Evolutionary conservation across 2,888 invertebrate genomes (phyloP), one percentile per base, ranked within the genome.

Genomic region (Osmoderma eremita): DNA sequence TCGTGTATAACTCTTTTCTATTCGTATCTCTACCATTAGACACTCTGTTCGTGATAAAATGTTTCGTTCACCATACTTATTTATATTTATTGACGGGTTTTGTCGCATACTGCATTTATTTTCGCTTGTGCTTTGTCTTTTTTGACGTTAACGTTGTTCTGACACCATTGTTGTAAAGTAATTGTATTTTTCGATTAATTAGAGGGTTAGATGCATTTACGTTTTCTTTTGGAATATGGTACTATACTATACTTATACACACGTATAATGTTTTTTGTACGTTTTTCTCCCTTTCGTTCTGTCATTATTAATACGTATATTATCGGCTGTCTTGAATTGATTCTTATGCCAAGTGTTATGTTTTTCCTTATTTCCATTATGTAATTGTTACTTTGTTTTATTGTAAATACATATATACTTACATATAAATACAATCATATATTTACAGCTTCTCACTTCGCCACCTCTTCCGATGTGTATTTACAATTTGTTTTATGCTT

Each of bases 11-110:
- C 17, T 38, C 30, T 30, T 42, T 42, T 58, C 24, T 42, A 22
- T 42, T 41, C 22, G 42, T 58, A 58, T 45, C 15, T n/a, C n/a
- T 48, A 48, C 17, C 42, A 48, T 48, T 65, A 65, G 65, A 65
- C 65, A 65, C 65, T 65, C 65, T 65, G 65, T 65, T 58, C 48
- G 22, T 39, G 38, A 39, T 13, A 42, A 42, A 48, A 65, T 58
- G 65, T 58, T 56, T 58, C 65, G 49, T 65, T 65, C 65, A 65
- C 65, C 65, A 65, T 61, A 30, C 10, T 30, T 30, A 30, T 30
- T n/a, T 30, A 30, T 30, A 30, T 30, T 5, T 24, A 61, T 30
- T 61, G 30, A 45, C 58, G 58, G 58, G 58, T 15, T 61, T 61
- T 61, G 58, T 61, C 58, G 58, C 45, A 61, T 56, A 56, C 58